Evolutionary conservation across 2,113 vertebrate genomes (phyloP), one percentile per base, ranked within the genome.

Genomic region (Ciconia maguari): DNA sequence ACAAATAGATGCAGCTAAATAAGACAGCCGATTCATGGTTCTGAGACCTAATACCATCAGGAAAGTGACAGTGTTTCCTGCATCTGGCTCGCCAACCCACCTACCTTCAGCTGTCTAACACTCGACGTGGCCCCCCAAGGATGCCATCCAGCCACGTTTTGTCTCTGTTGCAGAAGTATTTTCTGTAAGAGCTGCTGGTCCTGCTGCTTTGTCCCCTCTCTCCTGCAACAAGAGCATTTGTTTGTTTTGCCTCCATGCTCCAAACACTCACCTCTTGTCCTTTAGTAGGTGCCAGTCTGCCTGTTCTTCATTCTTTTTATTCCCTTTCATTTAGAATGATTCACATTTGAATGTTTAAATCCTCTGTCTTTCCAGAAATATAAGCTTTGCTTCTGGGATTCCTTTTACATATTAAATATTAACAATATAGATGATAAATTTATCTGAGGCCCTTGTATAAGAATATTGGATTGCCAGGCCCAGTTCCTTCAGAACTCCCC

Each of bases 371-470:
- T 87, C 48, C 61, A 93, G 44, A 90, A 78, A 74, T 8, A 13
- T 20, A 64, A 77, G 27, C 48, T 79, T 66, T 91, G 29, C 17
- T 93, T 90, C 55, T 81, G 54, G 24, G 36, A 60, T 83, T 96
- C 26, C 18, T 92, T 92, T 85, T 66, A 42, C 8, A 24, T 48
- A 29, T 65, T 80, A 65, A 75, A 61, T 52, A 52, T 27, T 75
- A 84, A 55, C 27, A 79, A 32, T 24, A 70, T 3, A 66, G n/a
- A 46, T 65, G 34, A 76, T 46, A 72, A 24, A 77, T 70, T 58
- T 90, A 44, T 83, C 49, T 79, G 8, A 29, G 62, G 9, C 17
- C 30, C 11, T 24, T 49, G 26, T 77, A 36, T 27, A 86, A 76
- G 41, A 60, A 58, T 34, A 34, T 55, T 58, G 51, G 49, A 70